Evolutionary conservation across 2,113 vertebrate species (phyloP).

Genomic region (Triplophysa siluroides): DNA sequence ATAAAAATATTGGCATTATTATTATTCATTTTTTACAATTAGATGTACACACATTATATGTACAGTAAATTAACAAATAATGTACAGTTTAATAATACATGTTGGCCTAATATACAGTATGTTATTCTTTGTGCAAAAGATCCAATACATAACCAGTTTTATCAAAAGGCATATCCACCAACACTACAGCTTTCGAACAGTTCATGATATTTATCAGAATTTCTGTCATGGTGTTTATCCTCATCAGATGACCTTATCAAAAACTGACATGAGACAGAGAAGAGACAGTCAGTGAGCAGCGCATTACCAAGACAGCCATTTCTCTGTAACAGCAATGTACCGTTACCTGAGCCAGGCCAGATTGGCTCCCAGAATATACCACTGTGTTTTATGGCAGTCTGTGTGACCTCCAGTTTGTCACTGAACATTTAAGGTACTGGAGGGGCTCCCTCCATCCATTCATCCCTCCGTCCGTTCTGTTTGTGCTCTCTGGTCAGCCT

Average conservation of each 20-base stretch:
- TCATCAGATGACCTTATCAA: conserved; percentile 18
- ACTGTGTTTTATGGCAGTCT: conserved; percentile 51
- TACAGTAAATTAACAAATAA: too few species aligned
- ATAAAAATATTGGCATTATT: too few species aligned
- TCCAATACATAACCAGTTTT: not conserved
- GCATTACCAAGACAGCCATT: not conserved
- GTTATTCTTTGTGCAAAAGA: not conserved
- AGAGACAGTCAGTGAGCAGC: not conserved
- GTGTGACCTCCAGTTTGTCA: conserved; percentile 59
- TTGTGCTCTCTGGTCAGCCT: conserved; percentile 58
- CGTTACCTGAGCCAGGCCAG: conserved; percentile 7
- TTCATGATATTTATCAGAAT: not conserved
- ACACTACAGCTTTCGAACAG: not conserved
- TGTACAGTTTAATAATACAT: too few species aligned
- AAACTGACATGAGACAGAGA: not conserved
- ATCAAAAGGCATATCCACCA: not conserved
- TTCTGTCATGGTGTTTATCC: not conserved
- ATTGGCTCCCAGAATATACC: conserved; percentile 38
- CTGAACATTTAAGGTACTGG: conserved; percentile 59
- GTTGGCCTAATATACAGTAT: too few species aligned
- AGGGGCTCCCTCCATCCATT: conserved; percentile 53
- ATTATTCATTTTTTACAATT: too few species aligned
- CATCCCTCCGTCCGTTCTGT: conserved; percentile 27
- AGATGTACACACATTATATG: too few species aligned
- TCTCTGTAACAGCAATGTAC: not conserved